Conservation (phyloP, 2,113 vertebrate genomes). For the Thinocorus orbignyianus region DNA sequence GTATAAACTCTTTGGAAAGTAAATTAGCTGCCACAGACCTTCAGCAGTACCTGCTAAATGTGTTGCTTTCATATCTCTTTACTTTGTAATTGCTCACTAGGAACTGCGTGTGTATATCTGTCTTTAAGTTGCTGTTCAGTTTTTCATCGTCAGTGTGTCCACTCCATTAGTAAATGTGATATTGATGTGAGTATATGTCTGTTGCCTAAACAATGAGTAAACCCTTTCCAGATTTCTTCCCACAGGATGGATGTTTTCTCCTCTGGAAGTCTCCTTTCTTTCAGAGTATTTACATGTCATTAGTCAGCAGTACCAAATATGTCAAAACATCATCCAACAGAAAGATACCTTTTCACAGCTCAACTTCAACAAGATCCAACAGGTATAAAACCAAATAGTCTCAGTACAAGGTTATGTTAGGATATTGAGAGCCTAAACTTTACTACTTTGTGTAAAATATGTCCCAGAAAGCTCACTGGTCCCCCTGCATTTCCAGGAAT, state of each 20-base stretch:
- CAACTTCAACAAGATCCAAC: neutral
- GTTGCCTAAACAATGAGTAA: neutral
- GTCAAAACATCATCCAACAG: rapidly evolving
- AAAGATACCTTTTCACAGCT: neutral
- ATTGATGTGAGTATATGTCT: rapidly evolving
- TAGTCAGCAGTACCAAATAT: neutral
- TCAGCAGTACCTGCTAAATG: neutral
- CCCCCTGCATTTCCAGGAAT: neutral
- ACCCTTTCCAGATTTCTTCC: neutral
- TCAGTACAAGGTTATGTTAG: neutral
- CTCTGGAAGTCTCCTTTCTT: neutral
- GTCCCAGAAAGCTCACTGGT: neutral
- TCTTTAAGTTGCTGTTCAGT: neutral
- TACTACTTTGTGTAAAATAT: neutral
- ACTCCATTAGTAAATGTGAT: neutral
- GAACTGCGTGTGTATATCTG: rapidly evolving
- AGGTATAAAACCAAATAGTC: neutral
- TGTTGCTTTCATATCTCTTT: rapidly evolving
- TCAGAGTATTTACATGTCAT: neutral
- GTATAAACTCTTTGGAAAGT: neutral
- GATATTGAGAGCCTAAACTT: neutral
- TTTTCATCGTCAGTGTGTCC: neutral
- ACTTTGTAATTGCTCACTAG: neutral
- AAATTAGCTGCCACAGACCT: neutral
- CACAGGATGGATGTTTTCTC: neutral